phyloP scores from a whole-genome alignment of 2,888 invertebrate species.

The Caenorhabditis doughertyi region DNA sequence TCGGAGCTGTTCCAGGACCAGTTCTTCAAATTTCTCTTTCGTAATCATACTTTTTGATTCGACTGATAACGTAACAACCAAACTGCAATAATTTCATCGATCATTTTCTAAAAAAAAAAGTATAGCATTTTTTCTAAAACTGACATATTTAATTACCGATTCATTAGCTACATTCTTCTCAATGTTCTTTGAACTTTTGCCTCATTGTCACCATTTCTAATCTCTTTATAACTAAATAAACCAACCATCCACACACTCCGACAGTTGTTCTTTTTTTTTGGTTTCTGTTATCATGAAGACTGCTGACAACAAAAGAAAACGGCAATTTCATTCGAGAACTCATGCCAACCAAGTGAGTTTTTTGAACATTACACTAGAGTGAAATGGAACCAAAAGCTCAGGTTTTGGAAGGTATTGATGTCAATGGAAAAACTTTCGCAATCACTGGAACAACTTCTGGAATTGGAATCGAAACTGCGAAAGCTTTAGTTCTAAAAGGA shows the following conservation, averaged over 20 bases:
- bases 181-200: conserved; percentile 22
- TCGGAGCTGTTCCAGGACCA: neutral
- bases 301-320: conserved; percentile 15
- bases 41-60: neutral
- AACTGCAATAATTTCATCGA: neutral
- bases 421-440: conserved; percentile 71
- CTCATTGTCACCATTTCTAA: neutral
- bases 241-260: neutral
- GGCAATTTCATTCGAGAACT: conserved; percentile 49
- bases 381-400: conserved; percentile 20
- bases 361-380: neutral
- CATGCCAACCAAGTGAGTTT: conserved; percentile 36
- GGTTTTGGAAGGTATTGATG: conserved; percentile 69
- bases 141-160: neutral
- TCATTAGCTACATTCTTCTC: conserved; percentile 18
- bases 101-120: neutral
- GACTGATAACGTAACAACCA: neutral
- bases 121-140: conserved; percentile 5
- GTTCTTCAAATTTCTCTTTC: conserved; percentile 17
- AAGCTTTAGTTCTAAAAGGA: conserved; percentile 69
- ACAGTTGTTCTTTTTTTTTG: conserved; percentile 4
- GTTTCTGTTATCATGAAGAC: neutral
- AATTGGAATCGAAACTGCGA: conserved; percentile 76
- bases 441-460: conserved; percentile 76
- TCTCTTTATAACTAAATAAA: conserved; percentile 4